Evolutionary conservation across 35 echinoderm and acorn worm species (phyloP), one percentile per base, ranked within the genome.

Genomic region (Apostichopus californicus): DNA sequence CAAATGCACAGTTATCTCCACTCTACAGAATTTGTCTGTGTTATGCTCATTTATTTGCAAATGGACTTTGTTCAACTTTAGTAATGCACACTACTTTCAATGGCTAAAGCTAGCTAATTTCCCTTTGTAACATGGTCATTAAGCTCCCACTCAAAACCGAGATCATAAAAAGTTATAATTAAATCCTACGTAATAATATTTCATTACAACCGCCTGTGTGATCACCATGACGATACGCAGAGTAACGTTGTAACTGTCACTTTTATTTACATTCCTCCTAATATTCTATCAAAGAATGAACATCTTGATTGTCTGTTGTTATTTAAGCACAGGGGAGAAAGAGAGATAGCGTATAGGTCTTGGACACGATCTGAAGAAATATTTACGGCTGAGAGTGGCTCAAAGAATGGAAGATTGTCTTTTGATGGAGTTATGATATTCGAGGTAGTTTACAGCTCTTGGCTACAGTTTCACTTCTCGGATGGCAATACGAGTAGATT

Each of bases 181-280:
- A 14, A 68, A 68, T 68, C 64, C 11, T 13, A 14, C 8, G 64
- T 68, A 68, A 68, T 68, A 11, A 68, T 68, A 68, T 68, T 68
- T 68, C 64, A 68, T 18, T 14, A 18, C 64, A 68, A 14, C 64
- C 2, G 64, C 18, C 11, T 68, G 18, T 11, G 11, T 68, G 64
- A 68, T 68, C 11, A 68, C 64, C 64, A 68, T 18, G 64, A 68
- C 18, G 11, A 68, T 68, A 14, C 64, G 11, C 64, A 9, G 64
- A 18, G n/a, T 18, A 83, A 83, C 3, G 8, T 56, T 55, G 25
- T 83, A 83, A 56, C 53, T 83, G 80, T 83, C 80, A 83, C 80
- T 83, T 9, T 54, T 83, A 56, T 83, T 83, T 83, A 83, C 53
- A 56, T 9, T 83, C 7, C 0, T n/a, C 2, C 52, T 34, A 46